Evolutionary conservation across 2,113 vertebrate genomes (phyloP), one percentile per base, ranked within the genome.

Genomic region (Abramis brama): DNA sequence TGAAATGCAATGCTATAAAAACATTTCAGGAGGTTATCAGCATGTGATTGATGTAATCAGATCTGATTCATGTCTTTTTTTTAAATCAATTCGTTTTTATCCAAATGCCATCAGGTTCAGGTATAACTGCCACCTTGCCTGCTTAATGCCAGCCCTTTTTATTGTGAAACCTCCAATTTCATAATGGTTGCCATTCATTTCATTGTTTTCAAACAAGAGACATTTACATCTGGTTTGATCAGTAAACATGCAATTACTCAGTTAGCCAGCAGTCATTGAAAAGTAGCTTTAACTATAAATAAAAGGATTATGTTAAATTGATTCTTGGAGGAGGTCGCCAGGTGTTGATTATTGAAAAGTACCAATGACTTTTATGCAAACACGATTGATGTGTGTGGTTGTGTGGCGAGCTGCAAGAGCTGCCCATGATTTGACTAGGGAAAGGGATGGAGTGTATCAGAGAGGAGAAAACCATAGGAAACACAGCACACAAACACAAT

Each of bases 381-480:
- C 6, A 57, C 64, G 33, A 83, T 84, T 25, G 73, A 83, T 86
- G 88, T 84, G 83, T 85, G 86, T n/a, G 81, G 83, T 85, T 83
- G 79, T 86, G 86, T 85, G 86, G 71, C 81, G n/a, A 84, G 9
- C 81, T 60, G 55, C 55, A 84, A 4, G 64, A 27, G 73, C 33
- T 64, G 55, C 33, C 64, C 25, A 75, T 79, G 82, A 94, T 95
- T 93, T 94, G 94, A 93, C 91, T 94, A 86, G 73, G 52, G 52
- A 71, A 85, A 83, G 86, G 82, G 85, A 89, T 85, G 86, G 86
- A 9, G 15, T 68, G 75, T 47, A 62, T 45, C 76, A 52, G 86
- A 85, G 74, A 87, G 30, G 64, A 47, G 81, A 82, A 68, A 33
- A 43, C 76, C 43, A 85, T 76, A 68, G 85, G 89, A 75, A 15